A percentile compares a stretch with the other conserved stretches of the same genome.
Evolutionary conservation across 2,797 vertebrate genomes (phyloP).

Genomic region (Mionectes olivaceus): DNA sequence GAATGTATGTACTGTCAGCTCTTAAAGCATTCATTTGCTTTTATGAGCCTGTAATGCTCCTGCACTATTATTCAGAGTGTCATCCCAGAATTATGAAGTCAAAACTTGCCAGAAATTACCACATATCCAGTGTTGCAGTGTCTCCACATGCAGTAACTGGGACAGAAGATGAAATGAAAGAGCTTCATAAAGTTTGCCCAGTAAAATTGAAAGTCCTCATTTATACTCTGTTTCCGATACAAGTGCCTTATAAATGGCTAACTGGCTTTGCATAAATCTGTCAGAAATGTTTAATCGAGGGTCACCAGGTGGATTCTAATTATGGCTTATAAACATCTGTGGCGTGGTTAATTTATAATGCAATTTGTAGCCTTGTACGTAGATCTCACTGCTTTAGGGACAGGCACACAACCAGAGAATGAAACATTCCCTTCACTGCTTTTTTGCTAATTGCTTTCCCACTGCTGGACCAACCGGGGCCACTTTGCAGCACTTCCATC

Average conservation of each 20-base stretch:
- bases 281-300: constrained; percentile 7
- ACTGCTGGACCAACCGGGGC: no score
- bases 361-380: not conserved
- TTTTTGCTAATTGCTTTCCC: not conserved
- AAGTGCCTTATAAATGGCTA: constrained; percentile 5
- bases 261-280: not conserved
- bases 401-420: not conserved
- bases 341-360: constrained; percentile 22
- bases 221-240: not conserved
- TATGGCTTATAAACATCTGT: constrained; percentile 9
- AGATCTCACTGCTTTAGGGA: not conserved
- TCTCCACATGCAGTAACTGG: not conserved
- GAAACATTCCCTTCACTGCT: not conserved
- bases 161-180: not conserved
- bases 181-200: not conserved
- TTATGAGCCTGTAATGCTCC: not conserved
- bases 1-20: not conserved
- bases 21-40: not conserved
- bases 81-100: not conserved
- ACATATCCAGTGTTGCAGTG: not conserved
- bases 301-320: constrained; percentile 39
- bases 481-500: not conserved
- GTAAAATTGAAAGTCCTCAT: not conserved
- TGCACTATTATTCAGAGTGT: not conserved
- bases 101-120: not conserved